These are phyloP conservation scores for Dioctria rufipes DNA, from an alignment of 2,888 invertebrate species.

Conservation along the genomic window DNA sequence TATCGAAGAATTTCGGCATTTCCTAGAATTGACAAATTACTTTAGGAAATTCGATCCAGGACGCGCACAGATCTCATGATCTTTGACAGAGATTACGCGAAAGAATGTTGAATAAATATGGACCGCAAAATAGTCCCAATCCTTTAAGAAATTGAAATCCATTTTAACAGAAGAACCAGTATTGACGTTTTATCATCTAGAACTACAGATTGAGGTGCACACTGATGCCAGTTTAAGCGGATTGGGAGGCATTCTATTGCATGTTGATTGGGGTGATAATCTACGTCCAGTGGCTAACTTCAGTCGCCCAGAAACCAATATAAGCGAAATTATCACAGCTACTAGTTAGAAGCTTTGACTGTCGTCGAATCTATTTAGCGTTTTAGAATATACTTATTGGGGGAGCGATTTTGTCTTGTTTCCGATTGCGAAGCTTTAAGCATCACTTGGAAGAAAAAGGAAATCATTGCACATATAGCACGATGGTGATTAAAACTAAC, in stretches of 20 bases:
- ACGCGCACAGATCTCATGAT: too few species aligned
- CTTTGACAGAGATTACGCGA: too few species aligned
- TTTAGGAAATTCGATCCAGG: too few species aligned
- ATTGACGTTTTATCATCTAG: neutral
- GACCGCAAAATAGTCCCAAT: neutral
- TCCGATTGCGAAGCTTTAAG: constrained; percentile 40
- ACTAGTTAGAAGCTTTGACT: constrained; percentile 19
- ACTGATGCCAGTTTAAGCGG: constrained; percentile 24
- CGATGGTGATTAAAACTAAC: constrained; percentile 26
- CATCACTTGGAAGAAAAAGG: constrained; percentile 3
- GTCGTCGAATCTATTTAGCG: constrained; percentile 7
- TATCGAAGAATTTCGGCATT: too few species aligned
- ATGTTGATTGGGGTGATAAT: neutral
- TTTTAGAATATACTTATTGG: neutral
- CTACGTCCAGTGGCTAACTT: constrained; percentile 21
- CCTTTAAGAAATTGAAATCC: neutral
- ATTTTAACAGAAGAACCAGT: too few species aligned
- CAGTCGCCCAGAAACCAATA: constrained; percentile 20
- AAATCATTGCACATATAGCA: constrained; percentile 17
- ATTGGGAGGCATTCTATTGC: constrained; percentile 17
- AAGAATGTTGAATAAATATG: neutral
- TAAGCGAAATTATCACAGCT: constrained; percentile 25
- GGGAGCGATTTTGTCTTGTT: constrained; percentile 14
- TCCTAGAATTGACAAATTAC: too few species aligned
- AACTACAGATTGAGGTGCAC: constrained; percentile 19